Base-by-base conservation (phyloP, 2,797 vertebrate species). In the Sus cebifrons region DNA sequence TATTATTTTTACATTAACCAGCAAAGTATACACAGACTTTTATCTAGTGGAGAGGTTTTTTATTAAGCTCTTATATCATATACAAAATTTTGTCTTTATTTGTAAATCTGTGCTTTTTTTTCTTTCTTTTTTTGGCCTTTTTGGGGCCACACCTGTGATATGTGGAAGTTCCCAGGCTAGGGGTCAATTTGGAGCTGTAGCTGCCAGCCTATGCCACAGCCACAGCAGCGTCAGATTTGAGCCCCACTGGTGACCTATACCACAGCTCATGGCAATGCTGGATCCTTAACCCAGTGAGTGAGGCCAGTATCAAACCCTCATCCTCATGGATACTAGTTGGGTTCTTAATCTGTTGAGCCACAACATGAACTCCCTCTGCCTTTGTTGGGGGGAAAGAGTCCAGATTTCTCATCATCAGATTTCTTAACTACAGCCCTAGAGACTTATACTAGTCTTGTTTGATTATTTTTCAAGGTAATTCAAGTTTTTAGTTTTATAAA, bases 381-480 rank as follows among this genome's bases (percentile, higher is more conserved):
- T 49, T 6, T 10, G 44, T 49, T 49, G 44, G 44, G 44, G 32
- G 27, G 12, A 71, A 27, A 86, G 27, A 68, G 11, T 70, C 58
- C 9, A 44, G 12, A 40, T 73, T 73, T 87, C 36, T 87, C n/a
- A 65, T 84, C 18, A 75, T 86, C n/a, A 54, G 2, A 40, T 85
- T 44, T 29, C 32, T 52, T 68, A 73, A 84, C 40, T 67, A 23
- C 2, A 79, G 54, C 20, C 17, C 15, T 90, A 12, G 49, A 86
- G 32, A 75, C 20, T 78, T 89, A 78, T 64, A 29, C n/a, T 25
- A 81, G 9, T 86, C 70, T 92, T 62, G 21, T 79, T 89, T 67
- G 6, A 13, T 82, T 85, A 44, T 86, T 97, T 92, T 90, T 70
- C 21, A 94, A 89, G 54, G 81, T 83, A 95, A 86, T 29, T 94